Conservation (phyloP, 2,113 vertebrate species). For the Bambusicola thoracicus region DNA sequence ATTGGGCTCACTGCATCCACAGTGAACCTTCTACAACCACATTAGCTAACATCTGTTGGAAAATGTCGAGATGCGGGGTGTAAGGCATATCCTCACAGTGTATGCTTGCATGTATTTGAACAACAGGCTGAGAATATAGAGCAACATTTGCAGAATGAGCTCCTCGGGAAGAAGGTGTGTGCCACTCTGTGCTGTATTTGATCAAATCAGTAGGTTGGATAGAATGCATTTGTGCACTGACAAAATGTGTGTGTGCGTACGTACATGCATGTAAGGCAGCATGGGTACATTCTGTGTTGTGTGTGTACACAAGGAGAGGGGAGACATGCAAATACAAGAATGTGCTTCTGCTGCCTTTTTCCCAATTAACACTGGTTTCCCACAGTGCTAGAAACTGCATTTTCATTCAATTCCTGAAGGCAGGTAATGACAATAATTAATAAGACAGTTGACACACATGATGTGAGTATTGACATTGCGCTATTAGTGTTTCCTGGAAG, state of each 20-base stretch:
- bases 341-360: conserved; percentile 12
- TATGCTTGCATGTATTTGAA: conserved; percentile 11
- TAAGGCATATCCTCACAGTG: not conserved
- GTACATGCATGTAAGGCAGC: not conserved
- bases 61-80: conserved; percentile 64
- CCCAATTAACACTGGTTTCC: conserved; percentile 67
- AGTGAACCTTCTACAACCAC: conserved; percentile 76
- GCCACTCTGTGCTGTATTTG: not conserved
- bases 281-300: accelerated
- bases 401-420: conserved; percentile 59
- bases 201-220: not conserved
- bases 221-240: not conserved
- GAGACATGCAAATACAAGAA: not conserved
- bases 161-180: not conserved
- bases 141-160: conserved; percentile 29
- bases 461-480: conserved; percentile 58
- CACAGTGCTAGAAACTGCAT: conserved; percentile 43
- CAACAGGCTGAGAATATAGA: not conserved
- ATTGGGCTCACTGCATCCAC: conserved; percentile 75
- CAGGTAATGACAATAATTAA: conserved; percentile 71
- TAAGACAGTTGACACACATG: conserved; percentile 67
- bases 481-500: conserved; percentile 72
- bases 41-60: conserved; percentile 81
- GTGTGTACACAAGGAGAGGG: not conserved
- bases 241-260: not conserved